Base-by-base conservation (phyloP, 2,888 invertebrate genomes). In the Eristalis tenax region DNA sequence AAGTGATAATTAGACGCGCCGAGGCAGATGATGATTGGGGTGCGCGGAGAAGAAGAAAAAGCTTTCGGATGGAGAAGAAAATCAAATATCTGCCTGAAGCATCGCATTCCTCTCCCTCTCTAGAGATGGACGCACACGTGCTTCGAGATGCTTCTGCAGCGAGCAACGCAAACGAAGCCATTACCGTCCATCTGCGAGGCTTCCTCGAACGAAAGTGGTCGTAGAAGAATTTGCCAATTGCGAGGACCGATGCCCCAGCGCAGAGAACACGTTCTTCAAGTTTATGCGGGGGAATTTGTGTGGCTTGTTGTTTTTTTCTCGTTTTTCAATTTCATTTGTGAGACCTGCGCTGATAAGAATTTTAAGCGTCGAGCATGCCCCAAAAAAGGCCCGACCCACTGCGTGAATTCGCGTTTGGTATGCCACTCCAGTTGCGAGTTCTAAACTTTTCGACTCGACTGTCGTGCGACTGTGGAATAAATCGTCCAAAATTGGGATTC, bases 1-100 rank as follows among this genome's bases (percentile, higher is more conserved):
- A 70, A 75, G 75, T 78, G 70, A 79, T 86, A 82, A 86, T 83
- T 74, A 74, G 74, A 81, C 68, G 71, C 40, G 43, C 59, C 43
- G 68, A 73, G 23, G 59, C 73, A 80, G 11, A 69, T 13, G 28
- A 79, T 5, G 64, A 64, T n/a, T 32, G 32, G 32, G 32, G 5
- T 10, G 32, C 22, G 38, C 15, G 38, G 26, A 40, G 69, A 23
- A 63, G 26, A 15, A 43, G 15, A 71, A 38, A 61, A 83, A 77
- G 68, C 40, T 40, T 68, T 66, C 28, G 50, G 18, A 18, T 50
- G 18, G 50, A 18, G 6, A 18, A 18, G 50, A 50, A 18, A 50
- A 50, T 18, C 50, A 50, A 50, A 50, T 8, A 18, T 50, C 50
- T 50, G 18, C 8, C 18, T 5, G 22, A 23, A 59, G 59, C 59